Evolutionary conservation across 2,797 vertebrate genomes (phyloP).

Genomic region (Falco rusticolus): DNA sequence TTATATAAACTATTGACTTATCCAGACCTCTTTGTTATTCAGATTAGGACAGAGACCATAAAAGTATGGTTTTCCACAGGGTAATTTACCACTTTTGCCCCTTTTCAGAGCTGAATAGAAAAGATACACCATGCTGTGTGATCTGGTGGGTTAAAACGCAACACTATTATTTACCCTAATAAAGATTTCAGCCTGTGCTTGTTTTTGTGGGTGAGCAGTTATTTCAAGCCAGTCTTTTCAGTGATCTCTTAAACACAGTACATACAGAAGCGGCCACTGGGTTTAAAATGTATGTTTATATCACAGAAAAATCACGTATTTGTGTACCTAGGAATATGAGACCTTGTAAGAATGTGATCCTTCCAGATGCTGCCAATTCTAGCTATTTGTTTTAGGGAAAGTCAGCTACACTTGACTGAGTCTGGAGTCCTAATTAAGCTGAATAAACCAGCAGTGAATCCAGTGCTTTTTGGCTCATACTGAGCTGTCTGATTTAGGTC

Average conservation of each 20-base stretch:
- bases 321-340: neutral
- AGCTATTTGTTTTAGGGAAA: constrained; percentile 47
- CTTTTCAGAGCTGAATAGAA: neutral
- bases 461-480: constrained; percentile 52
- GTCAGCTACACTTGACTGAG: neutral
- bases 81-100: neutral
- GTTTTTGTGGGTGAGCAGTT: neutral
- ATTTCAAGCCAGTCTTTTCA: neutral
- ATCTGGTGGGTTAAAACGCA: neutral
- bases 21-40: neutral
- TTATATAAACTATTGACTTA: neutral
- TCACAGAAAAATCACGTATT: neutral
- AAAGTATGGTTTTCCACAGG: neutral
- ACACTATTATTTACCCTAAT: neutral
- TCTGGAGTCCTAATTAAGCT: constrained; percentile 43
- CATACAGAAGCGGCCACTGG: neutral
- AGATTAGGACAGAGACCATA: neutral
- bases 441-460: constrained; percentile 60
- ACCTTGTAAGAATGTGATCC: neutral
- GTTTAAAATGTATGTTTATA: neutral
- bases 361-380: neutral
- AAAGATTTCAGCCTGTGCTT: neutral
- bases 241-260: neutral
- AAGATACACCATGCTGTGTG: neutral
- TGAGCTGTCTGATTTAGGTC: constrained; percentile 56